Conservation (phyloP, 2,797 vertebrate species). For the Neosilurus mollespiculum region DNA sequence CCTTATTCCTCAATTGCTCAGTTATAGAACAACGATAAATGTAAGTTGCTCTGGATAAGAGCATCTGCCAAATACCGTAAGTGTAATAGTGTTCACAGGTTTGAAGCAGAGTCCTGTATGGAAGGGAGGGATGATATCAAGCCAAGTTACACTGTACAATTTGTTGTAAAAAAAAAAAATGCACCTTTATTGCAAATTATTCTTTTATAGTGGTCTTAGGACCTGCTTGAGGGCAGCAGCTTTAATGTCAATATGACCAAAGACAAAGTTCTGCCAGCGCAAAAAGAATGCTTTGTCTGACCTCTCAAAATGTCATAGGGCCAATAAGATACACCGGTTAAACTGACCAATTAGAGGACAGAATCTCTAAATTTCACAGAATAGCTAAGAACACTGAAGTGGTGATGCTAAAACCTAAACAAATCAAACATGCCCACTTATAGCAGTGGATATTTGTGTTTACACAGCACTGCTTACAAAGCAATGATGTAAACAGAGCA, state of each 20-base stretch:
- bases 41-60: too few relatives aligned
- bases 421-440: not conserved
- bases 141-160: not conserved
- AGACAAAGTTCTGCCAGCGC: not conserved
- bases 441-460: not conserved
- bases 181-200: not conserved
- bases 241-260: not conserved
- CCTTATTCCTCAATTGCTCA: too few relatives aligned
- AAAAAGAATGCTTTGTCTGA: not conserved
- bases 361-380: not conserved
- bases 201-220: not conserved
- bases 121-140: not conserved
- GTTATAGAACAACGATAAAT: too few relatives aligned
- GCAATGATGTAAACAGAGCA: not conserved
- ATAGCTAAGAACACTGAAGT: too few relatives aligned
- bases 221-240: not conserved
- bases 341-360: not conserved
- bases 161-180: not conserved
- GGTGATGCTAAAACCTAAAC: not conserved
- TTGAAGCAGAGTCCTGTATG: not conserved
- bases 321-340: not conserved
- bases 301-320: not conserved
- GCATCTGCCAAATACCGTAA: too few relatives aligned
- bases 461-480: not conserved
- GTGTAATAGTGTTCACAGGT: too few relatives aligned